Evolutionary conservation across 2,797 vertebrate genomes (phyloP), one percentile per base, ranked within the genome.

Genomic region (Bradypodion ventrale): DNA sequence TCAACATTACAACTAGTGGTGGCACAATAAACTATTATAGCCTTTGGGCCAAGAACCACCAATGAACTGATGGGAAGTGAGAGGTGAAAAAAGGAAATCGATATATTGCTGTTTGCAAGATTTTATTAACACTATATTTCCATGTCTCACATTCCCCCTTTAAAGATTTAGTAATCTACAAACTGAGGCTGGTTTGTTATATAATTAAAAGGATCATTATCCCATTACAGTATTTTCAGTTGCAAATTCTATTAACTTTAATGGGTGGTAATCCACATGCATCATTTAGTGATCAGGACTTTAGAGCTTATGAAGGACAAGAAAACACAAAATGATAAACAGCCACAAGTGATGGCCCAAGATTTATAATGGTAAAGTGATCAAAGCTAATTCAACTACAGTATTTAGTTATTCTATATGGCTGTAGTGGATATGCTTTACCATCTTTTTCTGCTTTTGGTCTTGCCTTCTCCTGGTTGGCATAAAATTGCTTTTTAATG

Each of bases 181-280:
- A 81, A 1, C 25, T 68, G 72, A 8, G 10, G 0, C 78, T 27
- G 79, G 56, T 0, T 40, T 76, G 1, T 27, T 69, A 84, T n/a
- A 0, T 32, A 75, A 65, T 7, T 84, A 82, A 37, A 1, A 63
- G 52, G 5, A 78, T 86, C 82, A 56, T 75, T 87, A 16, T 44
- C 82, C 13, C 66, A 76, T 44, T 23, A n/a, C n/a, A n/a, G n/a
- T n/a, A 68, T 0, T 1, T 0, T 72, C 9, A 42, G 85, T 81
- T 75, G 7, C 2, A 76, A 29, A 63, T 83, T 1, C 37, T 2
- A 42, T 87, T 85, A 89, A 85, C 75, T 23, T 86, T 87, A 87
- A 78, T 13, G 70, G 86, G 6, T 68, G 1, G 1, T 46, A n/a
- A 1, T 52, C 35, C 32, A 83, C 85, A 13, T 29, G 73, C 19